These are phyloP conservation scores for Chloroceryle aenea DNA, from an alignment of 2,113 vertebrate species.

Conservation along the genomic window DNA sequence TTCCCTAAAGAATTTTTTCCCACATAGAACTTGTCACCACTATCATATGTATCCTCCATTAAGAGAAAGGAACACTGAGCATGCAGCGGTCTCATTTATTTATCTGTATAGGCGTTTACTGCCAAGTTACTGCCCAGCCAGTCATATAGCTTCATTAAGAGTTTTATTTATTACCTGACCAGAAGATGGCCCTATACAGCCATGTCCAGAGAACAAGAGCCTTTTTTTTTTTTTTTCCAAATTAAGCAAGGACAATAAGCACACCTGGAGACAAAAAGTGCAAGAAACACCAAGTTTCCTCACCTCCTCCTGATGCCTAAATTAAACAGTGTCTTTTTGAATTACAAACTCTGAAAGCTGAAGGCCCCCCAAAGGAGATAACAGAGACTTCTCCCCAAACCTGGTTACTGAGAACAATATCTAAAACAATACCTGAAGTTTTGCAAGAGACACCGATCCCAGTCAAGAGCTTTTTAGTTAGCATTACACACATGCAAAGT, in stretches of 20 bases:
- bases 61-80: not conserved
- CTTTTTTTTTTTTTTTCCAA: not conserved
- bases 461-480: not conserved
- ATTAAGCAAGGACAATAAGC: not conserved
- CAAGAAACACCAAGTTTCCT: not conserved
- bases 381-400: not conserved
- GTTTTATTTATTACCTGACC: slow-evolving; percentile 13
- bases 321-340: not conserved
- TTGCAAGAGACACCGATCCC: not conserved
- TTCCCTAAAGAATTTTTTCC: not conserved
- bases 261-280: not conserved
- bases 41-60: accelerated
- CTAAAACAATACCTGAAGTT: not conserved
- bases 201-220: not conserved
- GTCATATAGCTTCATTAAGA: not conserved
- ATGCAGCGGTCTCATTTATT: not conserved
- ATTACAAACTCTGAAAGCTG: not conserved
- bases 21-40: not conserved
- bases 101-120: not conserved
- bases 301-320: not conserved
- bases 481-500: not conserved
- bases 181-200: slow-evolving; percentile 16
- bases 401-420: not conserved
- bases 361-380: not conserved
- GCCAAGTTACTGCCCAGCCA: not conserved